phyloP scores from a whole-genome alignment of 1,140 invertebrate genomes.

The Calycopis cecrops region DNA sequence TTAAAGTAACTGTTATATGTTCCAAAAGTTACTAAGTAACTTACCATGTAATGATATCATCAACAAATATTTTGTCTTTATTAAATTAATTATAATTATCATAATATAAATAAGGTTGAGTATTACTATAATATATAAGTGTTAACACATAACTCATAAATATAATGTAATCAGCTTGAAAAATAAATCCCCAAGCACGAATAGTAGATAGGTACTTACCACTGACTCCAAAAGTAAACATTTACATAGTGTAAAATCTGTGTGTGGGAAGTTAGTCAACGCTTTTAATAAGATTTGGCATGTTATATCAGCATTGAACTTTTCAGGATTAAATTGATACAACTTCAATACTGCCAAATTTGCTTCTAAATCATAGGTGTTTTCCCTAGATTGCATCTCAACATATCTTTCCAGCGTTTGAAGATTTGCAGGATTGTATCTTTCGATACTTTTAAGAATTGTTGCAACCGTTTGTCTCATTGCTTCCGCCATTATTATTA shows the following conservation, averaged over 20 bases:
- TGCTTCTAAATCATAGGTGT: conserved; percentile 96
- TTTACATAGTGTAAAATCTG: conserved; percentile 97
- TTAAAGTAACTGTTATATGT: not conserved
- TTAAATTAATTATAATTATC: no score
- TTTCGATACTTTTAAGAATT: conserved; percentile 50
- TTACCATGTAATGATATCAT: no score
- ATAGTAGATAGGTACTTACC: conserved; percentile 77
- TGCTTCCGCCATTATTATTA: conserved; percentile 34
- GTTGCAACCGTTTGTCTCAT: conserved; percentile 47
- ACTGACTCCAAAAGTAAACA: conserved; percentile 92
- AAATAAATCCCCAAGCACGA: no score
- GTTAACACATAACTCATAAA: no score
- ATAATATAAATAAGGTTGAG: no score
- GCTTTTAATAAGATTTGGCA: conserved; percentile 93
- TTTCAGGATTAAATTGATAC: conserved; percentile 96
- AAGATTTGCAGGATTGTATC: conserved; percentile 96
- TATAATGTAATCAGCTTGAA: no score
- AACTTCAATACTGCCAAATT: conserved; percentile 94
- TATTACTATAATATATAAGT: no score
- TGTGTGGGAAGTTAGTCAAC: conserved; percentile 96
- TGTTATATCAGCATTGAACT: conserved; percentile 89
- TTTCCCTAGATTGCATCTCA: conserved; percentile 93
- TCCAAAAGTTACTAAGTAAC: no score
- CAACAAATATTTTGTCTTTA: no score
- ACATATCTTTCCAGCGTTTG: conserved; percentile 93